phyloP scores from a whole-genome alignment of 2,113 vertebrate genomes.

The Sylvietta virens region DNA sequence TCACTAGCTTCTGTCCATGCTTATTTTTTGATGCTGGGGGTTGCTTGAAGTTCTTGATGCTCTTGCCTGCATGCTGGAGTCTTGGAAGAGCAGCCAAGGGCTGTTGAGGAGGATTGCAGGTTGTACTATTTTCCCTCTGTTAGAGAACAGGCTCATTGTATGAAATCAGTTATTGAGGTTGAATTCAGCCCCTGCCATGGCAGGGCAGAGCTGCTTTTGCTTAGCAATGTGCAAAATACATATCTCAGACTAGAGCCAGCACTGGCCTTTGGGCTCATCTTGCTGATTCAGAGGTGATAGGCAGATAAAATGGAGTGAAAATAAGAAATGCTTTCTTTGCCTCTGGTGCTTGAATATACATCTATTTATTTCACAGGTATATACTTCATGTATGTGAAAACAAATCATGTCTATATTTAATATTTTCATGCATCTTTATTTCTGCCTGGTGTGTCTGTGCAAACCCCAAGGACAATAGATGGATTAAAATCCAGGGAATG shows the following conservation, averaged over 20 bases:
- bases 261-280: not conserved
- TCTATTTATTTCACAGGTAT: not conserved
- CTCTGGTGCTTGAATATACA: not conserved
- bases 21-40: not conserved
- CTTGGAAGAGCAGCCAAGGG: not conserved
- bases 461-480: not conserved
- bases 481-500: not conserved
- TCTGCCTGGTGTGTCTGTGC: not conserved
- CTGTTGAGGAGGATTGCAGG: not conserved
- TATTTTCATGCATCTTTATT: fast-evolving
- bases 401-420: fast-evolving
- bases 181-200: not conserved
- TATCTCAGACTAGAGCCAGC: not conserved
- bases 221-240: not conserved
- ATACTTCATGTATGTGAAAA: not conserved
- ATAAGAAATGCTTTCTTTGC: not conserved
- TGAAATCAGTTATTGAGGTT: not conserved
- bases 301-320: not conserved
- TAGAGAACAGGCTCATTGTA: fast-evolving
- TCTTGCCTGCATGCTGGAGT: fast-evolving
- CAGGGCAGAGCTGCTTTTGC: not conserved
- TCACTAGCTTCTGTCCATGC: not conserved
- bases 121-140: not conserved
- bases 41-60: not conserved
- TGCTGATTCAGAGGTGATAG: not conserved